Conservation (phyloP, 2,113 vertebrate species). For the Corythaixoides concolor region DNA sequence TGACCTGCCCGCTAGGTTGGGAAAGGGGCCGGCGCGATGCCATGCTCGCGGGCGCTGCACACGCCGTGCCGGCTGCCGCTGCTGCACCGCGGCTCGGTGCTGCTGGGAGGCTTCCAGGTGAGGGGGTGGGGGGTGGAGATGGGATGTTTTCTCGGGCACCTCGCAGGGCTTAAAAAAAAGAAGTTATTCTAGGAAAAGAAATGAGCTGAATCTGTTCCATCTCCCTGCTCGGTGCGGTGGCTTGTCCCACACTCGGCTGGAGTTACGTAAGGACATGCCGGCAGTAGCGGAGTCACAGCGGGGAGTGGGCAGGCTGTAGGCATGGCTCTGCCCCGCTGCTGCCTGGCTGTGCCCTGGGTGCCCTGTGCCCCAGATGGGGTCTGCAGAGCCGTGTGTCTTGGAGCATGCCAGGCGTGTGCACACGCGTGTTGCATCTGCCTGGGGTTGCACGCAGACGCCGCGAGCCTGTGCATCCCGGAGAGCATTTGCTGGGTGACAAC, state of each 20-base stretch:
- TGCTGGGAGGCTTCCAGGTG: neutral
- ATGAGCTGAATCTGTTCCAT: neutral
- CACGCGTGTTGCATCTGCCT: fast-evolving
- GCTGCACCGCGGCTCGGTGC: neutral
- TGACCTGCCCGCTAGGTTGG: neutral
- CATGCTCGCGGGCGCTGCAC: fast-evolving
- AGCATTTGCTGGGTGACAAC: fast-evolving
- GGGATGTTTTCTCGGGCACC: slow-evolving; percentile 28
- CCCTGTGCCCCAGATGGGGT: fast-evolving
- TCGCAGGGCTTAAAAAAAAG: neutral
- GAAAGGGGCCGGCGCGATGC: fast-evolving
- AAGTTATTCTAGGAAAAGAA: slow-evolving; percentile 49
- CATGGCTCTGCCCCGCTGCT: neutral
- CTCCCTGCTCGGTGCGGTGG: neutral
- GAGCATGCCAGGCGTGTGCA: fast-evolving
- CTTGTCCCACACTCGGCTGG: neutral
- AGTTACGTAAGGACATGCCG: neutral
- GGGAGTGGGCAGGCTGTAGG: neutral
- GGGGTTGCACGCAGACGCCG: fast-evolving
- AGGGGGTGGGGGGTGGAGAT: neutral
- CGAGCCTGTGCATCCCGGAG: neutral
- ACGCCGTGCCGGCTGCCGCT: fast-evolving
- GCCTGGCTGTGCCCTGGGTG: neutral
- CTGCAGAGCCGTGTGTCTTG: fast-evolving
- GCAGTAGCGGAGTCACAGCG: fast-evolving